Evolutionary conservation across 2,888 invertebrate species (phyloP), one percentile per base, ranked within the genome.

Genomic region (Drosophila emarginata): DNA sequence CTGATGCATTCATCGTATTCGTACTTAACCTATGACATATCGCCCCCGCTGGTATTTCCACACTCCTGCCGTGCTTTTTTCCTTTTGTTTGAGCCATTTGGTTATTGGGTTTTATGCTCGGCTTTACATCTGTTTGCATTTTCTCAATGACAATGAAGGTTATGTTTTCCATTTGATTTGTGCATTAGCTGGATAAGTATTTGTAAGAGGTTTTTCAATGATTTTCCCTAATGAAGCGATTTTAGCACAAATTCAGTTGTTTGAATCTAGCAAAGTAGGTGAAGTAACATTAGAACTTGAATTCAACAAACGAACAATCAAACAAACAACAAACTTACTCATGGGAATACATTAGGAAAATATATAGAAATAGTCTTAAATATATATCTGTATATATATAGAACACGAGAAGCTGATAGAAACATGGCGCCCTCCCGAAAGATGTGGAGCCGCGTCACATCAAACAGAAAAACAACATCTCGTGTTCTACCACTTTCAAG

Each of bases 51-150:
- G 83, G 59, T 56, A 58, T 61, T 40, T 50, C 63, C 66, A 57
- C 69, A 71, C 84, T 75, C 83, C 78, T 79, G 88, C 77, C 67
- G 82, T 53, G 83, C 80, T 79, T 84, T 79, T 56, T 53, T 62
- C 64, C 53, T 63, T 72, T 72, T 74, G 72, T 78, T 78, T 70
- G 77, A 79, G 74, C 76, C 72, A 70, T 67, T 75, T 63, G 66
- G 72, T 76, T 65, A 70, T 87, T 70, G 86, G 86, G 88, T 84
- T 78, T 82, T 81, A 78, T 78, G 74, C 74, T 69, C 69, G 77
- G 83, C 86, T 88, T 89, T 88, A 86, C 87, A 87, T 89, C 87
- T 87, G 87, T 80, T 88, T 81, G 78, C 71, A 89, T 87, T 89
- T 66, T 67, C 73, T 69, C 58, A 32, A 5, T 23, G 72, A 59